Evolutionary conservation across 2,113 vertebrate species (phyloP).

Genomic region (Clarias batrachus): DNA sequence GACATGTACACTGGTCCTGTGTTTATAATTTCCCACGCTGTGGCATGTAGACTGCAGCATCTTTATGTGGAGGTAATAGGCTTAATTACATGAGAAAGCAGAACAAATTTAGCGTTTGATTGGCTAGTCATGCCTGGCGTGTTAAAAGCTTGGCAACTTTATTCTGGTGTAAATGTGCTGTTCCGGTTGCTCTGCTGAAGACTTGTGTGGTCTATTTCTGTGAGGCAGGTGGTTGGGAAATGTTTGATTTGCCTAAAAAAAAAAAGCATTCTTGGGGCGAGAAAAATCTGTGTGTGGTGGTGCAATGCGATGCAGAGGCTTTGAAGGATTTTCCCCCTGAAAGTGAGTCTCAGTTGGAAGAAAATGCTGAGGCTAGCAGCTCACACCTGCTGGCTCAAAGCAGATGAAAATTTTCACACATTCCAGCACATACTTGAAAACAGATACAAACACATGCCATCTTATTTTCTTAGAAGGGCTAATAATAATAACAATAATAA

Average conservation of each 20-base stretch:
- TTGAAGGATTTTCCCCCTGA: conserved; percentile 52
- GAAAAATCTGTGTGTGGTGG: conserved; percentile 28
- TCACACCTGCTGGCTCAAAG: conserved; percentile 54
- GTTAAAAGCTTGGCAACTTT: conserved; percentile 48
- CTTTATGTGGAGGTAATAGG: conserved; percentile 4
- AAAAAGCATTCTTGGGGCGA: conserved; percentile 18
- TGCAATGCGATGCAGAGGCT: conserved; percentile 45
- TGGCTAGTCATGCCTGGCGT: conserved; percentile 43
- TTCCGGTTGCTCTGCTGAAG: conserved; percentile 44
- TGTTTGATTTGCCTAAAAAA: conserved; percentile 33
- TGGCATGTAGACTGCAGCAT: neutral
- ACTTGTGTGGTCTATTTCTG: conserved; percentile 47
- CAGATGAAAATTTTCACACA: conserved; percentile 45
- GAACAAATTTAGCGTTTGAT: conserved; percentile 44
- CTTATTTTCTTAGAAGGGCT: neutral
- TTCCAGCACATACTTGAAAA: neutral
- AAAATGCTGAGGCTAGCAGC: conserved; percentile 54
- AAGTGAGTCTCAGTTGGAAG: conserved; percentile 44
- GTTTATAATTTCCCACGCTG: neutral
- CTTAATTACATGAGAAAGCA: conserved; percentile 39
- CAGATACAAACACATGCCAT: conserved; percentile 2
- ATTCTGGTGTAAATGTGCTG: conserved; percentile 44
- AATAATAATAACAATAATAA: neutral
- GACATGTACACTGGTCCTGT: conserved; percentile 2
- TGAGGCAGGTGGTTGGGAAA: conserved; percentile 30